Base-by-base conservation (phyloP, 2,888 invertebrate genomes). In the Neocrepidodera transversa region DNA sequence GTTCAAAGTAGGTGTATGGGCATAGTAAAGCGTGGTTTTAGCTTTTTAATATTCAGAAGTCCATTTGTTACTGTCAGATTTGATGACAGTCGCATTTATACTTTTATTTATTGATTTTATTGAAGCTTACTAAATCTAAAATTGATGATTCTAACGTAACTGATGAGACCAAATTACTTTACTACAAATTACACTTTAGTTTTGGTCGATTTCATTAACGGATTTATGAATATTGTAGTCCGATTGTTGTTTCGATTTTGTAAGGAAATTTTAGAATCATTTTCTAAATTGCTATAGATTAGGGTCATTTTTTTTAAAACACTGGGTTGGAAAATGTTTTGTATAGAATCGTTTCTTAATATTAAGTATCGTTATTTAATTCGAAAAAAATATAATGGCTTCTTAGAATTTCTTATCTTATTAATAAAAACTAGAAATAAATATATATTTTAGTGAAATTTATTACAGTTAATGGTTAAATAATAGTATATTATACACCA, bases 61-160 rank as follows among this genome's bases (percentile, higher is more conserved):
- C 36, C 54, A 54, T 54, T 47, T 54, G 28, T 54, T 17, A 54
- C 36, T 54, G 54, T 47, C 54, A 36, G 7, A 28, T 28, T 28
- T 28, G 28, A 28, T 10, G 28, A 28, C 28, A 28, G 28, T 28
- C 28, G 7, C 32, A 32, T 32, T 32, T 13, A 32, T 32, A 32
- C 32, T 3, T 28, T 32, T 32, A 13, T 32, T 32, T 32, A 32
- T 32, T 32, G 32, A 32, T 32, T 32, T 32, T 32, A 32, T 32
- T 4, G 32, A 32, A 32, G 13, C 2, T 32, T 32, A n/a, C 8
- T 32, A 13, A 32, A 32, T 32, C 11, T 13, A 32, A 32, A 32
- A 32, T 32, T 32, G 32, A 32, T 32, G 32, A 32, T 13, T 32
- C 1, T 32, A 13, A 32, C 8, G 32, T 32, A 32, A 32, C 11